Base-by-base conservation (phyloP, 2,888 invertebrate species). In the Griposia aprilina region DNA sequence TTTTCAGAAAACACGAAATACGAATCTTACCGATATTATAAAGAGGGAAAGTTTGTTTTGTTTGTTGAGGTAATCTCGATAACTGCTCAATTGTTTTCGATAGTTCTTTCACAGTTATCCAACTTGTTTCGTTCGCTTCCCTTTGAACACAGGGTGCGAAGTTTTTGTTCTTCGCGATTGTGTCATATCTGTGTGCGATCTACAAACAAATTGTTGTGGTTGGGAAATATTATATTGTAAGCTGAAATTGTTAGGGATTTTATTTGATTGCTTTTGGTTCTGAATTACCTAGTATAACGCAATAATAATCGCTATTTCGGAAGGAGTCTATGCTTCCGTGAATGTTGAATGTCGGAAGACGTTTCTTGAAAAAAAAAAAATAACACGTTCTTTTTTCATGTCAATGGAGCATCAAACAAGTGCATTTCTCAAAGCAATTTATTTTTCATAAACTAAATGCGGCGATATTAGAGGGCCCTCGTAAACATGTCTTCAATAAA, bases 401-500 rank as follows among this genome's bases (percentile, higher is more conserved):
- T 76, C 69, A 69, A 74, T 67, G 23, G 57, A 55, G 48, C 80
- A 76, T 81, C 74, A 83, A 81, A 83, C 62, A 75, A 76, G 74
- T 78, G 78, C 78, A 83, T 76, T 73, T 76, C 79, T 59, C 11
- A 62, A 74, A 76, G 78, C 70, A 80, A 80, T 86, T 71, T 87
- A 87, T 88, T 90, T 92, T 92, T 91, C 90, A 90, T 91, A 92
- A 88, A 87, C 88, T 85, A 91, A 88, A 90, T 85, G 80, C 75
- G 74, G 85, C 84, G 81, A 76, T 92, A 91, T 91, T 90, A 89
- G 90, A 87, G 89, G 89, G 86, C 86, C 81, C 88, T 91, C 89
- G 93, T 94, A 93, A 93, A 94, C 91, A 94, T 94, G 92, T 93
- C 92, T 91, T 92, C 93, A 93, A 93, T 94, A 93, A 93, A 91